Evolutionary conservation across 2,113 vertebrate species (phyloP).

Genomic region (Beaufortia kweichowensis): DNA sequence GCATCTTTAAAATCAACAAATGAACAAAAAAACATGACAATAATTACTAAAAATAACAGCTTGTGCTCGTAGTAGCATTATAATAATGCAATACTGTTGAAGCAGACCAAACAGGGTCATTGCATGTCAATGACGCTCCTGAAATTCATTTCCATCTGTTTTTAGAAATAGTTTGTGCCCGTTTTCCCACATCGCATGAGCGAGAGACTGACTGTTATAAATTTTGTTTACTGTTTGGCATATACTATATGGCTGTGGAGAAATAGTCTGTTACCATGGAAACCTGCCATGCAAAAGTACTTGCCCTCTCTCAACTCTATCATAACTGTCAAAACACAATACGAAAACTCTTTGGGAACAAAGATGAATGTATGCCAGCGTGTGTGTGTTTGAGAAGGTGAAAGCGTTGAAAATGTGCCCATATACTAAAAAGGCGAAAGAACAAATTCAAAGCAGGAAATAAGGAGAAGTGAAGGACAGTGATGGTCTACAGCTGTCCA

Average conservation of each 20-base stretch:
- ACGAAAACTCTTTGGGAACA: slow-evolving; percentile 53
- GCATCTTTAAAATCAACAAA: too few relatives aligned
- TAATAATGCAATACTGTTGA: background rate
- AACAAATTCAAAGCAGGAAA: too few relatives aligned
- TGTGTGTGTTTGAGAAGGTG: background rate
- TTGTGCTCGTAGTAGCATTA: background rate
- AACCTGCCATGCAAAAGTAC: slow-evolving; percentile 69
- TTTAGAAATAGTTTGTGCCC: background rate
- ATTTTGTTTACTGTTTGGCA: slow-evolving; percentile 40
- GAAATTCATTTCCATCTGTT: too few relatives aligned
- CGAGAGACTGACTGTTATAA: background rate
- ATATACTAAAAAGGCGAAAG: slow-evolving; percentile 17
- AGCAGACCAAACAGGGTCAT: background rate
- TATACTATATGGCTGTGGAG: slow-evolving; percentile 52
- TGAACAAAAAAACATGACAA: background rate
- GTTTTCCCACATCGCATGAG: slow-evolving; percentile 3
- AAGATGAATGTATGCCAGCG: slow-evolving; percentile 7
- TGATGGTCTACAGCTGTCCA: background rate
- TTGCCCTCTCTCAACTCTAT: slow-evolving; percentile 62
- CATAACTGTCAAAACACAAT: slow-evolving; percentile 67
- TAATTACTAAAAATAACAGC: background rate
- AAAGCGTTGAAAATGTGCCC: slow-evolving; percentile 1
- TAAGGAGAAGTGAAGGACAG: slow-evolving; percentile 6
- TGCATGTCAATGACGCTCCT: background rate
- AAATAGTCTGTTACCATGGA: slow-evolving; percentile 72